A percentile compares a stretch with the other conserved stretches of the same genome.
Evolutionary conservation across 2,113 vertebrate species (phyloP).

Genomic region (Pomatorhinus ruficollis): DNA sequence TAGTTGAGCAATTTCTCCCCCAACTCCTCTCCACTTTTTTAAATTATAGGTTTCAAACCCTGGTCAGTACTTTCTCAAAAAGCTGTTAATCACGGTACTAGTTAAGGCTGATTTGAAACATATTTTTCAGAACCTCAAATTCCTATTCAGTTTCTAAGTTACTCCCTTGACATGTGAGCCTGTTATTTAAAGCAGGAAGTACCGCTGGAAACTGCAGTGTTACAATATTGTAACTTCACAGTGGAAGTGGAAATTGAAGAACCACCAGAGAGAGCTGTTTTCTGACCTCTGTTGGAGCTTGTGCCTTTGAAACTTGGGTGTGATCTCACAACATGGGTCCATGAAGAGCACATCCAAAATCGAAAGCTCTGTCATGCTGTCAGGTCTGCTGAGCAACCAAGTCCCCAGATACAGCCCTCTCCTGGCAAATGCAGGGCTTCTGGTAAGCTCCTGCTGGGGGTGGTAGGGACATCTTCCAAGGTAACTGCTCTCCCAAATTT

Average conservation of each 20-base stretch:
- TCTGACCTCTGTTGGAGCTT: background rate
- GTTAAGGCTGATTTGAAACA: background rate
- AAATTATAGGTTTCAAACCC: background rate
- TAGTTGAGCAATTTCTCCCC: background rate
- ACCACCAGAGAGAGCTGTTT: background rate
- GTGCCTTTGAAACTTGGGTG: fast-evolving
- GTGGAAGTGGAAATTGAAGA: background rate
- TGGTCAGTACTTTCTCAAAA: background rate
- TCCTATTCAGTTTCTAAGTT: background rate
- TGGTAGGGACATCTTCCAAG: background rate
- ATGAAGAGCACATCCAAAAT: background rate
- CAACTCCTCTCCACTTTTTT: background rate
- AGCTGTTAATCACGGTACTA: background rate
- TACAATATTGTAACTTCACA: background rate
- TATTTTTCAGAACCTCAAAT: background rate
- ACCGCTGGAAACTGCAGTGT: background rate
- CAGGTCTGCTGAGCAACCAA: background rate
- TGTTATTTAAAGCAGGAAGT: background rate
- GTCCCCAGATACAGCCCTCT: background rate
- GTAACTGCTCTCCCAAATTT: background rate
- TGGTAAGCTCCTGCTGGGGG: background rate
- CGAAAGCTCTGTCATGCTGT: background rate
- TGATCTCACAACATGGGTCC: background rate
- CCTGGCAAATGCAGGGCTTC: background rate
- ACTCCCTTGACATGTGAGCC: background rate